These are phyloP conservation scores for Criorhina ranunculi DNA, from an alignment of 2,888 invertebrate genomes.

Conservation along the genomic window DNA sequence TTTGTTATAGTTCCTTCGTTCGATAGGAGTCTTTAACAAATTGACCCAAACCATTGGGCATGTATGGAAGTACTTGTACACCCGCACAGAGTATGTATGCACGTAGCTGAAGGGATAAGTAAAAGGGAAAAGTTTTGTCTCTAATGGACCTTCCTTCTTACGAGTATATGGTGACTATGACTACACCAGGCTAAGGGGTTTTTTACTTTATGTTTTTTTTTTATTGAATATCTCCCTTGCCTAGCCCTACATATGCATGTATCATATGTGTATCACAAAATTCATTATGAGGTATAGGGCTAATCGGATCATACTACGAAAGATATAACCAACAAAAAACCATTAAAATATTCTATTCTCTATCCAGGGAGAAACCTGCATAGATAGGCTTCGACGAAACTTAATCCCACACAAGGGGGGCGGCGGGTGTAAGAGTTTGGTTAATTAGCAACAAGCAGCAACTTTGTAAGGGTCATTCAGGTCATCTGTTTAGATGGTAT, in stretches of 20 bases:
- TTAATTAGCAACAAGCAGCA: slow-evolving; percentile 27
- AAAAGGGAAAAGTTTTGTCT: slow-evolving; percentile 5
- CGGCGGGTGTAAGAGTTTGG: background rate
- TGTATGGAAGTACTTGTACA: background rate
- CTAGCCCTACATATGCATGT: background rate
- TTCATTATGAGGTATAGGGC: slow-evolving; percentile 7
- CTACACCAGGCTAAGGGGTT: slow-evolving; percentile 10
- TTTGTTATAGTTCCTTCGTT: slow-evolving; percentile 8
- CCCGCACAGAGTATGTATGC: background rate
- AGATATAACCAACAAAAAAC: background rate
- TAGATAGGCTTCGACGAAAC: background rate
- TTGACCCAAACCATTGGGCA: background rate
- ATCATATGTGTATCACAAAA: background rate
- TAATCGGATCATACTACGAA: slow-evolving; percentile 27
- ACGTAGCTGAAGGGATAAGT: background rate
- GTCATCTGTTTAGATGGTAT: slow-evolving; percentile 32
- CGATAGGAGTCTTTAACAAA: slow-evolving; percentile 5
- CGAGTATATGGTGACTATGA: slow-evolving; percentile 27
- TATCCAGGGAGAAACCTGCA: background rate
- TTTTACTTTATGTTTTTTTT: too few species aligned
- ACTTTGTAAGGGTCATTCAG: slow-evolving; percentile 10
- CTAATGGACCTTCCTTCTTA: slow-evolving; percentile 31
- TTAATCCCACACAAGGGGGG: background rate
- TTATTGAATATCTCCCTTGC: slow-evolving; percentile 20
- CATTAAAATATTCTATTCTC: background rate